phyloP scores from a whole-genome alignment of 2,797 vertebrate genomes.

The Manis javanica region DNA sequence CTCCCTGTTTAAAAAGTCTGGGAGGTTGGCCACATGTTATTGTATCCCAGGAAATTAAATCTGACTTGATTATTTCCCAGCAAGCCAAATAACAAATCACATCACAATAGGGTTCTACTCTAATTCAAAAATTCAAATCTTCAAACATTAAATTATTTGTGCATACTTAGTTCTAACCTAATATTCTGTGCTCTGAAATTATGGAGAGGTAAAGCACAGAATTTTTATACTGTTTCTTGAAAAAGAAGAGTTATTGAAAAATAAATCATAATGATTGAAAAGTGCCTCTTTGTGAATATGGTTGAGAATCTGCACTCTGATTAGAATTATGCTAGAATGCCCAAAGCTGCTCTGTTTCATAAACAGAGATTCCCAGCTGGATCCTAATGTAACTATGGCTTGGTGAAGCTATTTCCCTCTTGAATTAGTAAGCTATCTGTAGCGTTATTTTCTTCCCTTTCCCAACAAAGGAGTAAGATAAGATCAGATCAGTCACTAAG shows the following conservation, averaged over 20 bases:
- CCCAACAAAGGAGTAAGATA: background rate
- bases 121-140: conserved; percentile 53
- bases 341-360: background rate
- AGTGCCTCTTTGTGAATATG: background rate
- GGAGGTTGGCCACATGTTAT: background rate
- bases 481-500: background rate
- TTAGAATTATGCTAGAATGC: conserved; percentile 57
- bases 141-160: conserved; percentile 38
- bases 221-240: background rate
- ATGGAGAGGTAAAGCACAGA: conserved; percentile 18
- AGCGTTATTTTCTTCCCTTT: conserved; percentile 27
- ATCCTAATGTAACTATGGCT: background rate
- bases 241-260: conserved; percentile 50
- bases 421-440: background rate
- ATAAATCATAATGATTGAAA: conserved; percentile 50
- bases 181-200: conserved; percentile 46
- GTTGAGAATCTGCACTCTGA: conserved; percentile 23
- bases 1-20: background rate
- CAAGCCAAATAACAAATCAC: conserved; percentile 54
- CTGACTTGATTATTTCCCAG: background rate
- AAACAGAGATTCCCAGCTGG: background rate
- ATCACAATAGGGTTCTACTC: background rate
- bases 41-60: background rate
- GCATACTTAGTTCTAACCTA: conserved; percentile 26
- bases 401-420: background rate